Evolutionary conservation across 2,888 invertebrate species (phyloP), one percentile per base, ranked within the genome.

Genomic region (Mimachlamys varia): DNA sequence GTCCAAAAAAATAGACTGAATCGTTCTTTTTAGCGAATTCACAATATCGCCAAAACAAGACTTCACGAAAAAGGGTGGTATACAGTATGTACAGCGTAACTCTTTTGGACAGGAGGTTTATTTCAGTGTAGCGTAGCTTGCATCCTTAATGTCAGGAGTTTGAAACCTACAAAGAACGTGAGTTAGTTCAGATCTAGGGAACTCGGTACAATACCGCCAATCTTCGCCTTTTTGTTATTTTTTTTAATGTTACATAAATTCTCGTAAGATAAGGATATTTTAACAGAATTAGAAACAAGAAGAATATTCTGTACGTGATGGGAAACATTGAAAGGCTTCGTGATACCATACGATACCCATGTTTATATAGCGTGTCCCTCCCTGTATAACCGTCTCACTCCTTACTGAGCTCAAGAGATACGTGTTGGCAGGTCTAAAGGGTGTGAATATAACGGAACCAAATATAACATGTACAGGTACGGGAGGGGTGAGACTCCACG

Each of bases 211-310:
- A 76, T 76, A 4, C 12, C 1, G 33, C 27, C 76, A 76, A 76
- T 76, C 33, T 33, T 5, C 27, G 12, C 7, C 10, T 7, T 27
- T 76, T 76, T 76, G 76, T 76, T 27, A 76, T 2, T 2, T 53
- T 76, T 76, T 76, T 53, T 15, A 76, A 76, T 76, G 27, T 27
- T 76, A 33, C 76, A 76, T 76, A 33, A 76, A 33, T 76, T 76
- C 33, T 27, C 33, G 76, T 76, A 76, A 27, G 27, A 76, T 76
- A 76, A 76, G 12, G 76, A 19, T 33, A 76, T 76, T 76, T 76
- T 76, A 76, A 76, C 27, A 76, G 76, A 76, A 33, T 76, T 76
- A 27, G 12, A 76, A 27, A 27, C 22, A 76, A 33, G 33, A 76
- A 2, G 33, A 13, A 33, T 10, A 33, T 4, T 58, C 22, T 19